phyloP scores from a whole-genome alignment of 2,797 vertebrate genomes.

The Bucorvus abyssinicus region DNA sequence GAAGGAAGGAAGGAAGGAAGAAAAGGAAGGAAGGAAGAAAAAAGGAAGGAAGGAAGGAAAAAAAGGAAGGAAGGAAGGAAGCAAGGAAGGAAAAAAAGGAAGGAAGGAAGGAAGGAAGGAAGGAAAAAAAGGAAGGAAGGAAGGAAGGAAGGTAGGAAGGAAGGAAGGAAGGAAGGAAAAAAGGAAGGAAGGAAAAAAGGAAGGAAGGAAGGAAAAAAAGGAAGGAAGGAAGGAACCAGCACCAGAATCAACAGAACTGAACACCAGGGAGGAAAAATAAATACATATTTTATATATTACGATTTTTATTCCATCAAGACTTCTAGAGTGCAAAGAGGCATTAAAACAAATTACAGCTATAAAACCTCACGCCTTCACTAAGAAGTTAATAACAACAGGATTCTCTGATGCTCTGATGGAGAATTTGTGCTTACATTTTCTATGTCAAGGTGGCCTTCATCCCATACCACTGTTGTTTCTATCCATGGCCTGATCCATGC shows the following conservation, averaged over 20 bases:
- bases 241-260: not conserved
- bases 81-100: not conserved
- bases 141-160: too few species aligned
- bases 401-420: not conserved
- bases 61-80: not conserved
- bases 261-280: not conserved
- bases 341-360: not conserved
- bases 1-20: too few species aligned
- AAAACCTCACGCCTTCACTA: not conserved
- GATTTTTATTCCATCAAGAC: not conserved
- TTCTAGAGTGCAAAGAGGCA: not conserved
- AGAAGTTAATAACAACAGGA: not conserved
- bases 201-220: not conserved
- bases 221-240: not conserved
- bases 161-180: not conserved
- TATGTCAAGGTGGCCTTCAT: not conserved
- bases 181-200: accelerated
- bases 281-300: not conserved
- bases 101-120: too few species aligned
- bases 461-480: not conserved
- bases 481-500: not conserved
- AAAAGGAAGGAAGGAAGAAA: too few species aligned
- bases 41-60: not conserved
- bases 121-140: not conserved
- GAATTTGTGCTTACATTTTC: not conserved